Evolutionary conservation across 2,888 invertebrate genomes (phyloP), one percentile per base, ranked within the genome.

Genomic region (Pheosia gnoma): DNA sequence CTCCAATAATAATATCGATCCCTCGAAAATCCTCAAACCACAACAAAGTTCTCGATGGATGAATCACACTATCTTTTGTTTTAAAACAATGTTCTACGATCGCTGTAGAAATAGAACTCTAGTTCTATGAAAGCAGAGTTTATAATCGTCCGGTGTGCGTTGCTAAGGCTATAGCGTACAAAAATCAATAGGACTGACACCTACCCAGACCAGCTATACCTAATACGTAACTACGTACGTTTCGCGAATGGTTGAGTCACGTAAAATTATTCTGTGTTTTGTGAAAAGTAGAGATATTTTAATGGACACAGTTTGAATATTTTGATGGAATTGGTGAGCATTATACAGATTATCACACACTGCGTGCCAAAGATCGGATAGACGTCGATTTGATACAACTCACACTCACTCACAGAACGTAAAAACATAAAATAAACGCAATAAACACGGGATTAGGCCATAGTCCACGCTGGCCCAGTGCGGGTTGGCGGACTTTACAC

Each of bases 1-100:
- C 65, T 71, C 37, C 47, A 61, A 63, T 55, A 59, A 61, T 51
- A 57, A n/a, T 58, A 61, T 71, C 68, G 65, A 75, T 76, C 66
- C 70, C 63, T 65, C 41, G 65, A 72, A 62, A 70, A 72, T 67
- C 66, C 67, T 69, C 66, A 63, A 73, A 78, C 70, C 74, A 72
- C 65, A 75, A 76, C 70, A 76, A 75, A 81, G 80, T 81, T 78
- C 78, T 82, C 73, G 66, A 71, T 64, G 75, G 68, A 82, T 87
- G 86, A 86, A 80, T 87, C 87, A 87, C 70, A 71, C 75, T 71
- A 78, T 78, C 86, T 81, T 87, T 86, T 86, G 86, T 87, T 82
- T 81, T 74, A 74, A 77, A 79, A 80, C 74, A 58, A 60, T 60
- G 61, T 36, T 43, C 57, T 38, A 53, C 51, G 57, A 59, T 41